Conservation (phyloP, 2,888 invertebrate genomes). For the Leistus spinibarbis region DNA sequence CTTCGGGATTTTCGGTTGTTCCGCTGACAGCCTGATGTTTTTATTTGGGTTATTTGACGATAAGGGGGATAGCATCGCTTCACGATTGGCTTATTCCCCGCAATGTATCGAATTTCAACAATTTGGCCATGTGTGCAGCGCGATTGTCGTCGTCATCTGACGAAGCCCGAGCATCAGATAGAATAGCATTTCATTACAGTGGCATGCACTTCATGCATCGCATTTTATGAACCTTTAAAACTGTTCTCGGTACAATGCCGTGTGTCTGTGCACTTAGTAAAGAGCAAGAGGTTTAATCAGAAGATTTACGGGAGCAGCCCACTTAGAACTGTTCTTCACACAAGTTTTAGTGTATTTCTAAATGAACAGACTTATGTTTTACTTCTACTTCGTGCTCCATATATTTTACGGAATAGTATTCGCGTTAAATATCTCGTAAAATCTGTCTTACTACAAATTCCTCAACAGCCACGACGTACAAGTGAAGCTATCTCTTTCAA, state of each 20-base stretch:
- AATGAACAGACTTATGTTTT: neutral
- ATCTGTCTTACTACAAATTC: neutral
- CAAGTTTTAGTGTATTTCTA: constrained; percentile 5
- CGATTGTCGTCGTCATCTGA: neutral
- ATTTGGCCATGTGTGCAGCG: neutral
- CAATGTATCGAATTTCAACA: constrained; percentile 25
- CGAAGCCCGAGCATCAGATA: neutral
- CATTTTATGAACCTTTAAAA: neutral
- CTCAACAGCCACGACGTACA: too few relatives aligned
- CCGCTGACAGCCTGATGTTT: constrained; percentile 20
- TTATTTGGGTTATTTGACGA: constrained; percentile 33
- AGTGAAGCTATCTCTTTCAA: too few relatives aligned
- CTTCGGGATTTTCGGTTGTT: neutral
- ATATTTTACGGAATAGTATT: neutral
- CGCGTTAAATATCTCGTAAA: neutral
- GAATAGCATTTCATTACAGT: neutral
- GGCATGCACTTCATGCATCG: constrained; percentile 3
- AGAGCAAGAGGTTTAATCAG: constrained; percentile 3
- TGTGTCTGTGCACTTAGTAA: constrained; percentile 1
- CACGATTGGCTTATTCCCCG: constrained; percentile 27
- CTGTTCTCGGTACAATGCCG: neutral
- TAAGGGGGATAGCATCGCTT: constrained; percentile 7
- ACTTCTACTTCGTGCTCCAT: neutral
- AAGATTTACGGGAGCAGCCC: constrained; percentile 8
- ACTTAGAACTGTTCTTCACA: constrained; percentile 1